Evolutionary conservation across 2,797 vertebrate species (phyloP).

Genomic region (Brotula barbata): DNA sequence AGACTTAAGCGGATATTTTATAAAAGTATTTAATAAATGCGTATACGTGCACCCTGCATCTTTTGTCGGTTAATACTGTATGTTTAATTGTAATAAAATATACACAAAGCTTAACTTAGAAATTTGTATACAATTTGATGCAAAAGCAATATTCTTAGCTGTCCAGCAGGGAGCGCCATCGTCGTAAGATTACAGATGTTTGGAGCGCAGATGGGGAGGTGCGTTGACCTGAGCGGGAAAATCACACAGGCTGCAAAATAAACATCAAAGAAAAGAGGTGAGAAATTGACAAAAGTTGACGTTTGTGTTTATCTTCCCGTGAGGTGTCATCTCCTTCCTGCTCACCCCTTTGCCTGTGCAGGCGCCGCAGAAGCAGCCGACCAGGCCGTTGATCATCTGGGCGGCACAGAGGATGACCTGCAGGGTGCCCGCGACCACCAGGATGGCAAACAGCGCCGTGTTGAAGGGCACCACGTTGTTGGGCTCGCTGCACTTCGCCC

Average conservation of each 20-base stretch:
- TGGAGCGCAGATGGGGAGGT: constrained; percentile 4
- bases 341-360: constrained; percentile 70
- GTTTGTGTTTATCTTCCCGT: background rate
- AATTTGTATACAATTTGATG: too few species aligned
- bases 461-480: constrained; percentile 77
- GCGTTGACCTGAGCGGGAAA: background rate
- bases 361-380: constrained; percentile 82
- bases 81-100: too few species aligned
- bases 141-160: background rate
- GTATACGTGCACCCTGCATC: too few species aligned
- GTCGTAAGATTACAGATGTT: background rate
- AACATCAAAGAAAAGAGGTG: constrained; percentile 1
- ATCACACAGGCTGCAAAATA: constrained; percentile 48
- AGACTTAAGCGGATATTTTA: too few species aligned
- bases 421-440: constrained; percentile 67
- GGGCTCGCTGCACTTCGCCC: constrained; percentile 63
- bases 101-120: too few species aligned
- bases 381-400: constrained; percentile 83
- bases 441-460: constrained; percentile 75
- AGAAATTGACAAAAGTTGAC: background rate
- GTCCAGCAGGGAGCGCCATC: constrained; percentile 38
- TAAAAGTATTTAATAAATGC: too few species aligned
- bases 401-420: constrained; percentile 74
- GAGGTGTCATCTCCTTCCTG: background rate
- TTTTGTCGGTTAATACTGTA: too few species aligned